phyloP scores from a whole-genome alignment of 2,113 vertebrate genomes.

The Xiphorhynchus elegans region DNA sequence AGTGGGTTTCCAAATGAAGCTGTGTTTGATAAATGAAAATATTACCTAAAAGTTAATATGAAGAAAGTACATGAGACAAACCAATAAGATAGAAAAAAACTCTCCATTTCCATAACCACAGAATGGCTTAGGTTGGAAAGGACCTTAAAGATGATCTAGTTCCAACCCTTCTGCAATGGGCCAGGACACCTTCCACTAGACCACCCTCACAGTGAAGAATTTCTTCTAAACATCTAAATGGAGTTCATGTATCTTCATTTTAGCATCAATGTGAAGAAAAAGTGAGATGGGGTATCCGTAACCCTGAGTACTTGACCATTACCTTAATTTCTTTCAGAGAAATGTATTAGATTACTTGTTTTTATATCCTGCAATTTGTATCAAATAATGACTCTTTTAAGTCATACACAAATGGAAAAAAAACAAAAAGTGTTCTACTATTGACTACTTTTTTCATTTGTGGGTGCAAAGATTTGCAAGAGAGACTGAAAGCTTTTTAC shows the following conservation, averaged over 20 bases:
- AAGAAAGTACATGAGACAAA: not conserved
- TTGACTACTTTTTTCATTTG: not conserved
- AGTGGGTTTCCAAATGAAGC: not conserved
- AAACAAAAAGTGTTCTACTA: not conserved
- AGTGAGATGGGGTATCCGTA: not conserved
- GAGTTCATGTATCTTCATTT: not conserved
- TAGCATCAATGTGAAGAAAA: not conserved
- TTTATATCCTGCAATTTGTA: not conserved
- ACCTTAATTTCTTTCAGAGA: not conserved
- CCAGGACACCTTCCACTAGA: not conserved
- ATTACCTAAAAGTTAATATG: not conserved
- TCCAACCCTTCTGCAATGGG: not conserved
- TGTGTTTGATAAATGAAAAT: not conserved
- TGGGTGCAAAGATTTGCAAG: not conserved
- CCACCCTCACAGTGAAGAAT: not conserved
- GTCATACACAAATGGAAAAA: not conserved
- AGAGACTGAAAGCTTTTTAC: not conserved
- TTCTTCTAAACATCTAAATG: not conserved
- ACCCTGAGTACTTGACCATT: not conserved
- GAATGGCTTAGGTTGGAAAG: not conserved
- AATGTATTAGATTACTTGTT: not conserved
- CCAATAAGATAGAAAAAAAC: accelerated
- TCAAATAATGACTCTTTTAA: not conserved
- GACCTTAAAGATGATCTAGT: not conserved
- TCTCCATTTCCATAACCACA: not conserved